These are phyloP conservation scores for Capricornis sumatraensis DNA, from an alignment of 2,113 vertebrate species.

Conservation along the genomic window DNA sequence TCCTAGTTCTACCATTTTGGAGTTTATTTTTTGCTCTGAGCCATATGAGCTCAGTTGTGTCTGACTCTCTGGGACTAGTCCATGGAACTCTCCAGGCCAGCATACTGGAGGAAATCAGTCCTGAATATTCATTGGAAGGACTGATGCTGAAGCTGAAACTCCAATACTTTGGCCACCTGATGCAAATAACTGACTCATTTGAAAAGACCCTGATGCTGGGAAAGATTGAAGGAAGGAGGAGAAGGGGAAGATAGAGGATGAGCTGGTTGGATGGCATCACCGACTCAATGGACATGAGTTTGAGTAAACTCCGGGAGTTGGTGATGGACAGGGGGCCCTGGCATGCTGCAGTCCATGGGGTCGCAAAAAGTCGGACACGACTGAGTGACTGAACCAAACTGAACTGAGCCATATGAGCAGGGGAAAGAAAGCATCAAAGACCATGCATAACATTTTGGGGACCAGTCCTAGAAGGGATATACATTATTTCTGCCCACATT, in stretches of 20 bases:
- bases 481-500: neutral
- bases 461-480: neutral
- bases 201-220: neutral
- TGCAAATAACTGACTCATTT: neutral
- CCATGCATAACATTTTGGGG: neutral
- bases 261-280: neutral
- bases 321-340: neutral
- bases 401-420: neutral
- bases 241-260: neutral
- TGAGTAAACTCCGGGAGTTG: neutral
- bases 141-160: neutral
- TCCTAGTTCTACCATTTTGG: neutral
- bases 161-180: neutral
- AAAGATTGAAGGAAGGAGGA: neutral
- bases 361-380: fast-evolving
- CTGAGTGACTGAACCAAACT: neutral
- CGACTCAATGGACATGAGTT: neutral
- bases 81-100: neutral
- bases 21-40: neutral
- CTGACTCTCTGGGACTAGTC: neutral
- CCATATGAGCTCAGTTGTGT: neutral
- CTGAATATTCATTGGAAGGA: neutral
- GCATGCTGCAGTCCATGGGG: neutral
- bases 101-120: neutral
- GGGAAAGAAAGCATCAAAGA: neutral